Base-by-base conservation (phyloP, 2,797 vertebrate genomes). In the Merluccius polli region DNA sequence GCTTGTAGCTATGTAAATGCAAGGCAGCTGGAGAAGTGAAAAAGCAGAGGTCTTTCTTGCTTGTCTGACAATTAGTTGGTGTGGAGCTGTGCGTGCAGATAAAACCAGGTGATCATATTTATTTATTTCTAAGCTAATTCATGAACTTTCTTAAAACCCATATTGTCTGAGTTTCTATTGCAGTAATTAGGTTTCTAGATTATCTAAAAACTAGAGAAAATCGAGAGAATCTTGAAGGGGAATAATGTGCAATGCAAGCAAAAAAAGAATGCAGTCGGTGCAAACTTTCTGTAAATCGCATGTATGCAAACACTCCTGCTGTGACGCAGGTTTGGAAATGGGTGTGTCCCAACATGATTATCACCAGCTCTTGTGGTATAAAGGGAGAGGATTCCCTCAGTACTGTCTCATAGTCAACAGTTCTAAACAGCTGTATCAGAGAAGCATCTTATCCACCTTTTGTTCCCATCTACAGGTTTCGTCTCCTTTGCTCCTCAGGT, bases 371-470 rank as follows among this genome's bases (percentile, higher is more conserved):
- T 69, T 32, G 29, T 32, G 71, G 79, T 88, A 92, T 94, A 93
- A 89, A 91, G 27, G 27, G 4, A 48, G 77, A 71, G 0, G 31
- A 74, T 48, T 10, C 24, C 71, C 24, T 68, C 74, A 24, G 69
- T 18, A 89, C 87, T 68, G 76, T 81, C 92, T 88, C 87, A 90
- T 82, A 82, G 65, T 74, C n/a, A 59, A 76, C 83, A n/a, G 74
- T 73, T 33, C 78, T 73, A 38, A 76, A 84, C 72, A 44, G 79
- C 78, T 73, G 78, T 78, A 75, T 78, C 79, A 87, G 93, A 88
- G 59, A 88, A 92, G 77, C 48, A 15, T 33, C 70, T 70, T 8
- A 3, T 75, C 36, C 24, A 59, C 38, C 72, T 75, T 29, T 3
- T 67, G 21, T 44, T 78, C 70, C 18, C 16, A 10, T 44, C 67